Evolutionary conservation across 92 coral and sea anemone species (phyloP).

Genomic region (Diadumene lineata): DNA sequence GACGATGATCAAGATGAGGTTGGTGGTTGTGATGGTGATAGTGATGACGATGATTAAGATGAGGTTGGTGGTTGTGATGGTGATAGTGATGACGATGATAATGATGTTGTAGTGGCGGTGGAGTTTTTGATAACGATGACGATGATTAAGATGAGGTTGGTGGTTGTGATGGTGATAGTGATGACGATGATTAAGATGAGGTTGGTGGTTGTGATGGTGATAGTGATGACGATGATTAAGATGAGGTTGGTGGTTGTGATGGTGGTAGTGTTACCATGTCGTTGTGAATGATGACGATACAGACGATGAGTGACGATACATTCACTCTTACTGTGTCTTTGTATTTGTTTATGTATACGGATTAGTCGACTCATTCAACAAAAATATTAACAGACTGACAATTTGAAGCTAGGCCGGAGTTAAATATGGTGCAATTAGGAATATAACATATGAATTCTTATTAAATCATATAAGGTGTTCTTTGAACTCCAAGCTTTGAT

Average conservation of each 20-base stretch:
- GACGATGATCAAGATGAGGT: neutral
- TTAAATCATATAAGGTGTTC: no score
- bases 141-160: neutral
- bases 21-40: neutral
- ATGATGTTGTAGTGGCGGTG: neutral
- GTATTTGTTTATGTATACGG: no score
- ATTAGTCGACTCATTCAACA: no score
- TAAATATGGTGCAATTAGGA: no score
- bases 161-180: neutral
- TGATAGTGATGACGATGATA: neutral
- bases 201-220: neutral
- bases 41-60: neutral
- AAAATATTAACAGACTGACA: no score
- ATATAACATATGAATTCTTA: no score
- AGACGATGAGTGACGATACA: no score
- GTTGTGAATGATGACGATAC: no score
- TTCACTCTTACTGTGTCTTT: no score
- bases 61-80: neutral
- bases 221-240: neutral
- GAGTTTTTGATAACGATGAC: neutral
- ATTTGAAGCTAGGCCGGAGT: no score
- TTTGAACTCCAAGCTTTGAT: neutral
- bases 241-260: neutral
- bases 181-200: neutral
- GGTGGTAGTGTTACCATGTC: no score